Evolutionary conservation across 2,113 vertebrate genomes (phyloP).

Genomic region (Speoplatyrhinus poulsoni): DNA sequence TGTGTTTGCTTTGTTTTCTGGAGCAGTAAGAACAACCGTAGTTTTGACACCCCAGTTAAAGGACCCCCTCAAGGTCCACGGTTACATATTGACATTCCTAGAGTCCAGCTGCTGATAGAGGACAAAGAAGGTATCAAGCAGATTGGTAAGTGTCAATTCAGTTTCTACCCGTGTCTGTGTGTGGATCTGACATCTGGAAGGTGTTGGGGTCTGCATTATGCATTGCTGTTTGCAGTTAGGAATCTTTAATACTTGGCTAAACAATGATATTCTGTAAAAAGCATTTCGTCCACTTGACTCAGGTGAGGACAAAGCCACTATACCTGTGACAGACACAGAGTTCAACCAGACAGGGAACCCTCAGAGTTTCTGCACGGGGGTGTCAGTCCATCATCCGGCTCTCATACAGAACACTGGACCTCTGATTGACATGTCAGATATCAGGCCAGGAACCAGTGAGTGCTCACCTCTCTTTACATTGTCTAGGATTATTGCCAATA

Average conservation of each 20-base stretch:
- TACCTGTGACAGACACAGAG: slow-evolving; percentile 94
- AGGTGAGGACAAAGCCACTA: slow-evolving; percentile 98
- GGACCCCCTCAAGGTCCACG: slow-evolving; percentile 95
- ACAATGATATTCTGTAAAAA: neutral
- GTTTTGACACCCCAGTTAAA: slow-evolving; percentile 98
- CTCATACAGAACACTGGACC: slow-evolving; percentile 98
- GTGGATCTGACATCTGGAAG: neutral
- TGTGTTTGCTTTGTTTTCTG: too few relatives aligned
- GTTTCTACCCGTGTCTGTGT: slow-evolving; percentile 1
- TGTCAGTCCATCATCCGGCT: slow-evolving; percentile 93
- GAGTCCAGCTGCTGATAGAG: slow-evolving; percentile 96
- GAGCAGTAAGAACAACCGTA: slow-evolving; percentile 96
- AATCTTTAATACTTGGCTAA: neutral
- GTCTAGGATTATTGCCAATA: neutral
- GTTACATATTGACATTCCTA: slow-evolving; percentile 96
- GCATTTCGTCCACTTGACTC: neutral
- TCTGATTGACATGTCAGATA: slow-evolving; percentile 98
- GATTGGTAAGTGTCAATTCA: slow-evolving; percentile 81
- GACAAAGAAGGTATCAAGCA: slow-evolving; percentile 99
- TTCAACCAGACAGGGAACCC: slow-evolving; percentile 97
- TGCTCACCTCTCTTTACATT: slow-evolving; percentile 1
- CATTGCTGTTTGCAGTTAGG: neutral
- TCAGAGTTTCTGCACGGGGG: slow-evolving; percentile 96
- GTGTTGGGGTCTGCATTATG: neutral
- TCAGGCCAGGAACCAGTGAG: slow-evolving; percentile 97